Evolutionary conservation across 2,888 invertebrate genomes (phyloP).

Genomic region (Athalia circularis): DNA sequence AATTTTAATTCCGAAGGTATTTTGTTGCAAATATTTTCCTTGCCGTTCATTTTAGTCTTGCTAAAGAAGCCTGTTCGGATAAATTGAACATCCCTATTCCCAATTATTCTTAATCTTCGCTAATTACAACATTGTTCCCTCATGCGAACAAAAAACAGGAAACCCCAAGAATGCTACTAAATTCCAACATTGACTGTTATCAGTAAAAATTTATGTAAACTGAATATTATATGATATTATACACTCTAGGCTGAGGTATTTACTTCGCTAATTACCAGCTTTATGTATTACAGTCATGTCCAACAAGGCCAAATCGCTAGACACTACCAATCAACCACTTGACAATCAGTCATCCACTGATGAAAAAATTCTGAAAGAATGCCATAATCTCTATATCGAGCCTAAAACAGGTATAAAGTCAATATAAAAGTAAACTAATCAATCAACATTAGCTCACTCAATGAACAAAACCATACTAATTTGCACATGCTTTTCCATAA

Average conservation of each 20-base stretch:
- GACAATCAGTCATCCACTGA: conserved; percentile 65
- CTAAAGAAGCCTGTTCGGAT: too few species aligned
- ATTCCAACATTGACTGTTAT: too few species aligned
- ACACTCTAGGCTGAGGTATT: not conserved
- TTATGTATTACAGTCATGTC: conserved; percentile 12
- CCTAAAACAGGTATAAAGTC: conserved; percentile 70
- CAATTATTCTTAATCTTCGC: too few species aligned
- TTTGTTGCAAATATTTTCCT: too few species aligned
- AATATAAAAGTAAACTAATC: not conserved
- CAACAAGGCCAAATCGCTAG: conserved; percentile 1
- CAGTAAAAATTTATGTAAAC: not conserved
- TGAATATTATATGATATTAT: not conserved
- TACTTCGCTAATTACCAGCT: not conserved
- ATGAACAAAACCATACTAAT: not conserved
- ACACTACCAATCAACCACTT: not conserved
- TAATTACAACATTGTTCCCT: too few species aligned
- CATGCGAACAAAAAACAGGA: too few species aligned
- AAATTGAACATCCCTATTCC: too few species aligned
- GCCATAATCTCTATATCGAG: conserved; percentile 75
- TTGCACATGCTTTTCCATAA: not conserved
- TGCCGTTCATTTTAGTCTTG: too few species aligned
- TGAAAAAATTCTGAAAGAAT: conserved; percentile 76
- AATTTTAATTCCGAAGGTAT: too few species aligned
- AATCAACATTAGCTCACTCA: not conserved
- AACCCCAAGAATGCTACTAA: too few species aligned